A percentile compares a stretch with the other conserved stretches of the same genome.
Conservation (phyloP, 2,888 invertebrate species). For the Nematopogon swammerdamellus region DNA sequence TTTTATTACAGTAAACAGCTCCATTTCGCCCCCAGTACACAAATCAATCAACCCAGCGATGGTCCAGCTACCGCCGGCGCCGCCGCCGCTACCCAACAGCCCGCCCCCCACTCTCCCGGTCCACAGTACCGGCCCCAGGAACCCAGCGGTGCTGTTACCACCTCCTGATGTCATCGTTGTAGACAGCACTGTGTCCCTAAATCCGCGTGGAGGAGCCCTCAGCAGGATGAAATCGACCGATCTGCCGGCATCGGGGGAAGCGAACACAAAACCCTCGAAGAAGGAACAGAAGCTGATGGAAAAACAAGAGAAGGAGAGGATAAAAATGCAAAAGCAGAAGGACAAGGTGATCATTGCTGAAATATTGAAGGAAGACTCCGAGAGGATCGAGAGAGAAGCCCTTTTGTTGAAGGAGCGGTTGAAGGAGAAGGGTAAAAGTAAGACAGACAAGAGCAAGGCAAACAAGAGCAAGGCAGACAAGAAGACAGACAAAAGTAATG, state of each 20-base stretch:
- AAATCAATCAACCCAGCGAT: neutral
- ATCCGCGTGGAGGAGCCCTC: neutral
- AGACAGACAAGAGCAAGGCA: conserved; percentile 23
- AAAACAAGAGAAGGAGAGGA: conserved; percentile 19
- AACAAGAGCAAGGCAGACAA: conserved; percentile 21
- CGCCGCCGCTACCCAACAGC: neutral
- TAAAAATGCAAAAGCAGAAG: conserved; percentile 21
- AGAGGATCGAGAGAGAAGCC: conserved; percentile 5
- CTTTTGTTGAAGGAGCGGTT: conserved; percentile 13
- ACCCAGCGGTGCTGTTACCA: neutral
- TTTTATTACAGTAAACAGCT: neutral
- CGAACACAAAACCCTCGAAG: conserved; percentile 14
- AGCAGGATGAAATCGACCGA: conserved; percentile 2
- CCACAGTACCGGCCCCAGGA: neutral
- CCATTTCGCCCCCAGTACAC: neutral
- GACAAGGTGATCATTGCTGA: conserved; percentile 1
- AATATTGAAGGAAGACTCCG: conserved; percentile 1
- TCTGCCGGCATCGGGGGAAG: conserved; percentile 13
- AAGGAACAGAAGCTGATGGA: conserved; percentile 27
- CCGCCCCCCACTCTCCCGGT: neutral
- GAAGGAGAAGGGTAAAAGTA: conserved; percentile 21
- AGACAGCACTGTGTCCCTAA: neutral
- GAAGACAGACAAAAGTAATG: conserved; percentile 20
- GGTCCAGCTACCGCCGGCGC: neutral
- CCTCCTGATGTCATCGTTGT: neutral